Evolutionary conservation across 2,888 invertebrate genomes (phyloP).

Genomic region (Noctua janthe): DNA sequence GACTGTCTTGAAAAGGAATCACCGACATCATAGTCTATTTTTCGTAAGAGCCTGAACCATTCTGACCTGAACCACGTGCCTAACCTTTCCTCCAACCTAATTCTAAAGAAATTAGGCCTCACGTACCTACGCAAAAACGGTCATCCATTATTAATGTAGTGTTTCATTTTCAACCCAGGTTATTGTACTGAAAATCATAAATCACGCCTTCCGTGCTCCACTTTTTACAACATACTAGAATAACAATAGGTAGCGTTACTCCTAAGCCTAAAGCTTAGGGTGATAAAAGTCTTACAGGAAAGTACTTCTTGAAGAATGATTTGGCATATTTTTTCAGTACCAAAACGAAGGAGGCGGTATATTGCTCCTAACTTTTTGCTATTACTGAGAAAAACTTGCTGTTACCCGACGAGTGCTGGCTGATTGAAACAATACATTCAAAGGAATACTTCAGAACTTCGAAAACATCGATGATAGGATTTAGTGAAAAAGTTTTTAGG

Average conservation of each 20-base stretch:
- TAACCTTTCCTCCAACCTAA: background rate
- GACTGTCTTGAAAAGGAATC: background rate
- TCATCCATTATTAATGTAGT: slow-evolving; percentile 26
- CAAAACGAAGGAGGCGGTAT: slow-evolving; percentile 38
- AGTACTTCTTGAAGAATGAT: slow-evolving; percentile 61
- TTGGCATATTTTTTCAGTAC: slow-evolving; percentile 52
- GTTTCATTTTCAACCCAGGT: slow-evolving; percentile 22
- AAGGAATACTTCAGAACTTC: slow-evolving; percentile 35
- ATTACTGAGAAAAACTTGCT: slow-evolving; percentile 50
- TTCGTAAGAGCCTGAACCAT: background rate
- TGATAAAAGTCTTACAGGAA: slow-evolving; percentile 48
- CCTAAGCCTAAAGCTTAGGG: slow-evolving; percentile 28
- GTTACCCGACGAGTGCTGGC: slow-evolving; percentile 24
- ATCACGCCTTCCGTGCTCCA: slow-evolving; percentile 41
- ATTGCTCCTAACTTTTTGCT: slow-evolving; percentile 57
- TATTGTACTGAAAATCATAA: slow-evolving; percentile 48
- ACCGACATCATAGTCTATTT: background rate
- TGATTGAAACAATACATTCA: slow-evolving; percentile 54
- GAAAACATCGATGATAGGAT: slow-evolving; percentile 30
- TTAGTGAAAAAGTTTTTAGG: slow-evolving; percentile 33
- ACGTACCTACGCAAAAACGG: slow-evolving; percentile 13
- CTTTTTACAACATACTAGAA: slow-evolving; percentile 56
- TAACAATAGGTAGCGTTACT: slow-evolving; percentile 47
- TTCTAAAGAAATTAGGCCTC: slow-evolving; percentile 19
- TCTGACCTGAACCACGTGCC: background rate